Evolutionary conservation across 2,113 vertebrate genomes (phyloP).

Genomic region (Gavia stellata): DNA sequence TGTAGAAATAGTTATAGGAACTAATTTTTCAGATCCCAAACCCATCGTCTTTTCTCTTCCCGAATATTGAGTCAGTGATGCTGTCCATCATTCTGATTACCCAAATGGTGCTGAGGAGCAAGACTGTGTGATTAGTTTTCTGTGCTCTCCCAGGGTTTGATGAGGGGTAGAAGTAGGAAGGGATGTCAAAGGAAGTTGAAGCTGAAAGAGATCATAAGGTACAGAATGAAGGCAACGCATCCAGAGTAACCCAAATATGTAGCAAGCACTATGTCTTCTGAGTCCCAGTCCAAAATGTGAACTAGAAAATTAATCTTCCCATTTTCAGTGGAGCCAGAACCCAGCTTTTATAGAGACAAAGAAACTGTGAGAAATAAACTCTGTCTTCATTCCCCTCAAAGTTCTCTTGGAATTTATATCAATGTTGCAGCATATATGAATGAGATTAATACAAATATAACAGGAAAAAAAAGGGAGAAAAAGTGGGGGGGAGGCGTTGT

Average conservation of each 20-base stretch:
- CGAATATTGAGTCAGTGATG: neutral
- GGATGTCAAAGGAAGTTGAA: neutral
- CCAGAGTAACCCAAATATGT: neutral
- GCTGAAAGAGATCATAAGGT: neutral
- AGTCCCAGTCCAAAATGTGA: neutral
- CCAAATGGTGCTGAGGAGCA: neutral
- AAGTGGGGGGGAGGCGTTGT: accelerated
- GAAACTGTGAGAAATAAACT: neutral
- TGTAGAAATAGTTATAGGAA: neutral
- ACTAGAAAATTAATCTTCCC: neutral
- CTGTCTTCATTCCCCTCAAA: neutral
- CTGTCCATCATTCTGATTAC: neutral
- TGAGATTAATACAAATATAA: neutral
- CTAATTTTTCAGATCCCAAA: neutral
- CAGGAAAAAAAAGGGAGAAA: neutral
- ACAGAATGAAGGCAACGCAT: neutral
- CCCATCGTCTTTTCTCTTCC: neutral
- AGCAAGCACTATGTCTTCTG: neutral
- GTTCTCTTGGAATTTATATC: neutral
- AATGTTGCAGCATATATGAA: neutral
- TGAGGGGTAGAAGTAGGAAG: neutral
- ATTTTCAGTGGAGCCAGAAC: neutral
- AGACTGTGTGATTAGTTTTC: neutral
- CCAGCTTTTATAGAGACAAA: neutral
- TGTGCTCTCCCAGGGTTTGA: neutral